Conservation (phyloP, 2,888 invertebrate species). For the Gari tellinella region DNA sequence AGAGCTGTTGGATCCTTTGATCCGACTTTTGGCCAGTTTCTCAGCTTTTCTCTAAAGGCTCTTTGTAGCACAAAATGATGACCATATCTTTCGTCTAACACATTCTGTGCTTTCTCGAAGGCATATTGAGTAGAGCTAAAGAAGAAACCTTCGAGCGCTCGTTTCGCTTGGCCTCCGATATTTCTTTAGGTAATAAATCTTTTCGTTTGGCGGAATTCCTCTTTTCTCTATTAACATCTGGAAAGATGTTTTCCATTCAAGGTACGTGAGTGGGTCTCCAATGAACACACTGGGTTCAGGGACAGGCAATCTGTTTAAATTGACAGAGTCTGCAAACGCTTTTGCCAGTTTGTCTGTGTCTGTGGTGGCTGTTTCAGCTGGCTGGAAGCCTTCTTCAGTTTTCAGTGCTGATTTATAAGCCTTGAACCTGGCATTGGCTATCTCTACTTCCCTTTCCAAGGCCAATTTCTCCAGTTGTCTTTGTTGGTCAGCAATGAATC, state of each 20-base stretch:
- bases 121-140: conserved; percentile 26
- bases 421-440: too few relatives aligned
- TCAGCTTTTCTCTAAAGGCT: conserved; percentile 54
- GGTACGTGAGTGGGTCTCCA: conserved; percentile 28
- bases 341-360: conserved; percentile 17
- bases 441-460: too few relatives aligned
- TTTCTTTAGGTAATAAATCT: conserved; percentile 42
- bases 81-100: conserved; percentile 55
- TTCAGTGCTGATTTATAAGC: too few relatives aligned
- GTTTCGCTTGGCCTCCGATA: conserved; percentile 21
- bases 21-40: conserved; percentile 49
- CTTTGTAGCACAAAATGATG: conserved; percentile 45
- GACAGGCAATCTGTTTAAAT: conserved; percentile 33
- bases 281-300: conserved; percentile 48
- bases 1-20: conserved; percentile 16
- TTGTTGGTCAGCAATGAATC: too few relatives aligned
- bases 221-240: conserved; percentile 37
- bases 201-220: conserved; percentile 33
- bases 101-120: conserved; percentile 36
- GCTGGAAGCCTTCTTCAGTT: too few relatives aligned
- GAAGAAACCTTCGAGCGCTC: conserved; percentile 35
- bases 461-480: too few relatives aligned
- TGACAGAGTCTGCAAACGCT: conserved; percentile 25
- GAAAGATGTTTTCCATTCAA: conserved; percentile 33
- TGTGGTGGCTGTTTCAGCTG: too few relatives aligned